These are phyloP conservation scores for Catharus ustulatus DNA, from an alignment of 2,797 vertebrate species.

Conservation along the genomic window DNA sequence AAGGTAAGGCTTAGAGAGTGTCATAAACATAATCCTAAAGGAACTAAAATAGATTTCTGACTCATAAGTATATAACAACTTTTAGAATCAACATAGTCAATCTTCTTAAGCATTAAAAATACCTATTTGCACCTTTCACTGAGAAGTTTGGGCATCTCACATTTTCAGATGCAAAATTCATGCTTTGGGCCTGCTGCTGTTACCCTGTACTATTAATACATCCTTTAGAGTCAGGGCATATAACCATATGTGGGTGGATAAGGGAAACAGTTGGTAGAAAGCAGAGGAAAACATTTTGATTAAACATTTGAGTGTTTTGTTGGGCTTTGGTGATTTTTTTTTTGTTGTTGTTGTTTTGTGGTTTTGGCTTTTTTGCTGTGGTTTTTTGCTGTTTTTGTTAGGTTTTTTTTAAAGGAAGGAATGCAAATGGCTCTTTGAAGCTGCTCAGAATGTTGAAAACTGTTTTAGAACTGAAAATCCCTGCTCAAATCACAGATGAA, in stretches of 20 bases:
- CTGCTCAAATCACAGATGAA: not conserved
- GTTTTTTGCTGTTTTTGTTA: not conserved
- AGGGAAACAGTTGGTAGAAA: not conserved
- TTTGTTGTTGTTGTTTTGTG: not conserved
- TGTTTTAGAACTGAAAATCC: not conserved
- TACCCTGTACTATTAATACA: not conserved
- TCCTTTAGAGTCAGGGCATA: not conserved
- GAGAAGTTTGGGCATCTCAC: not conserved
- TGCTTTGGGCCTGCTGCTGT: not conserved
- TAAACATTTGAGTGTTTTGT: not conserved
- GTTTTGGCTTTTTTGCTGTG: not conserved
- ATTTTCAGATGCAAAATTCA: not conserved
- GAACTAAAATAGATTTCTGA: slow-evolving; percentile 53
- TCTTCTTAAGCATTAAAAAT: not conserved
- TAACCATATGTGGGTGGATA: not conserved
- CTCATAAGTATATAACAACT: not conserved
- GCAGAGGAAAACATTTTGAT: slow-evolving; percentile 25
- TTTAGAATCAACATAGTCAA: not conserved
- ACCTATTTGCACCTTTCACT: not conserved
- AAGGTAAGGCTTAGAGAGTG: slow-evolving; percentile 50
- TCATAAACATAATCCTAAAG: slow-evolving; percentile 58
- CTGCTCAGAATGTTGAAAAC: not conserved
- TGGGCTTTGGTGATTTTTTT: not conserved
- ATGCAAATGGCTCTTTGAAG: not conserved
- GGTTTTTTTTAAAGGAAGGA: not conserved